These are phyloP conservation scores for Choloepus hoffmanni DNA, from an alignment of 2,113 vertebrate species.

Conservation along the genomic window DNA sequence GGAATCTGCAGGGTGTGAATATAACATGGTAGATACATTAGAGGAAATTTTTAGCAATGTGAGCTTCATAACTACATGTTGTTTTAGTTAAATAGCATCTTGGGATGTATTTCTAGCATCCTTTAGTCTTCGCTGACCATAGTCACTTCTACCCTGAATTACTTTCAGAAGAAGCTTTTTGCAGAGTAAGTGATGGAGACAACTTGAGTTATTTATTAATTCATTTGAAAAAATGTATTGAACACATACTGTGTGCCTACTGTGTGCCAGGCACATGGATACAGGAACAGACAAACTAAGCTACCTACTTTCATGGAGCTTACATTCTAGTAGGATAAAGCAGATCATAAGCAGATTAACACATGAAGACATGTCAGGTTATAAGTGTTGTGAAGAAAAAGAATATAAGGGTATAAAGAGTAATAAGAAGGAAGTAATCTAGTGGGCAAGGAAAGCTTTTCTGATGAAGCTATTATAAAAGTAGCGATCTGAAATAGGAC, in stretches of 20 bases:
- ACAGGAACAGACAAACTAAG: slow-evolving; percentile 48
- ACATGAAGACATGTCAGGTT: slow-evolving; percentile 37
- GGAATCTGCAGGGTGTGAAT: slow-evolving; percentile 28
- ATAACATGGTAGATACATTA: slow-evolving; percentile 8
- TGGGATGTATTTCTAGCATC: slow-evolving; percentile 15
- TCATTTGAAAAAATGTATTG: slow-evolving; percentile 30
- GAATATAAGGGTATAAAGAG: not conserved
- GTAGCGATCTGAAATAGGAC: slow-evolving; percentile 22
- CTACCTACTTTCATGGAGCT: slow-evolving; percentile 4
- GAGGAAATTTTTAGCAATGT: not conserved
- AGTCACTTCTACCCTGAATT: slow-evolving; percentile 23
- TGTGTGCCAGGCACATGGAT: slow-evolving; percentile 5
- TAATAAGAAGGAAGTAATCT: slow-evolving; percentile 8
- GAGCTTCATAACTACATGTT: not conserved
- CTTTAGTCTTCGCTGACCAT: slow-evolving; percentile 15
- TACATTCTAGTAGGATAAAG: slow-evolving; percentile 32
- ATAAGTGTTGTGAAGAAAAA: slow-evolving; percentile 40
- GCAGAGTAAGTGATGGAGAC: slow-evolving; percentile 45
- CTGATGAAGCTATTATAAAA: not conserved
- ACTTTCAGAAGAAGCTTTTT: slow-evolving; percentile 61
- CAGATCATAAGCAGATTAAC: slow-evolving; percentile 22
- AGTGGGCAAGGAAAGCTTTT: not conserved
- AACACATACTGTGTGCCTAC: not conserved
- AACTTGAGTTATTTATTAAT: slow-evolving; percentile 18
- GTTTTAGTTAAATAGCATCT: slow-evolving; percentile 55